Conservation (phyloP, 2,113 vertebrate genomes). For the Rhombomys opimus region DNA sequence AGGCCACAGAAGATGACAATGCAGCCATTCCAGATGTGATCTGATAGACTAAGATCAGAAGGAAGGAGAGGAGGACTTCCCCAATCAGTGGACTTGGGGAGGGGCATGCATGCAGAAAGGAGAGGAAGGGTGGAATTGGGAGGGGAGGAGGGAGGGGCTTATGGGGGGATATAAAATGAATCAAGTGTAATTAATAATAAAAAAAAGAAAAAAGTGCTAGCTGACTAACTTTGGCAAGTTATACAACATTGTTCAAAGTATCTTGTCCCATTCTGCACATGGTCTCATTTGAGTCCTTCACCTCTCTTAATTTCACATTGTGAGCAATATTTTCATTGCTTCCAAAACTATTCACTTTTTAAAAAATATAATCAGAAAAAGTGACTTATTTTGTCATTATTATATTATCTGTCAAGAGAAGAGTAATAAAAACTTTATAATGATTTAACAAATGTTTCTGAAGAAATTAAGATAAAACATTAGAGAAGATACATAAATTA, state of each 20-base stretch:
- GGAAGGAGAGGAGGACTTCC: too few species aligned
- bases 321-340: not conserved
- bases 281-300: not conserved
- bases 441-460: conserved; percentile 55
- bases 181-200: too few species aligned
- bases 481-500: not conserved
- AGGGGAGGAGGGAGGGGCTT: too few species aligned
- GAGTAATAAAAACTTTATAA: not conserved
- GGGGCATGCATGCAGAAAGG: too few species aligned
- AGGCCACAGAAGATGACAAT: too few species aligned
- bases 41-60: too few species aligned
- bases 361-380: not conserved
- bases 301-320: not conserved
- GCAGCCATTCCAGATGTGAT: too few species aligned
- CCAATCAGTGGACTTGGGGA: too few species aligned
- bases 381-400: conserved; percentile 30
- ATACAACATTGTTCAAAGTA: conserved; percentile 32
- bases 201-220: conserved; percentile 19
- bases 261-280: conserved; percentile 46
- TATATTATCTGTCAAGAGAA: not conserved
- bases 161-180: too few species aligned
- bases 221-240: conserved; percentile 56
- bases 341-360: conserved; percentile 40
- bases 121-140: too few species aligned
- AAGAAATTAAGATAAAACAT: conserved; percentile 51